These are phyloP conservation scores for Pseudois nayaur DNA, from an alignment of 2,113 vertebrate species.

Conservation along the genomic window DNA sequence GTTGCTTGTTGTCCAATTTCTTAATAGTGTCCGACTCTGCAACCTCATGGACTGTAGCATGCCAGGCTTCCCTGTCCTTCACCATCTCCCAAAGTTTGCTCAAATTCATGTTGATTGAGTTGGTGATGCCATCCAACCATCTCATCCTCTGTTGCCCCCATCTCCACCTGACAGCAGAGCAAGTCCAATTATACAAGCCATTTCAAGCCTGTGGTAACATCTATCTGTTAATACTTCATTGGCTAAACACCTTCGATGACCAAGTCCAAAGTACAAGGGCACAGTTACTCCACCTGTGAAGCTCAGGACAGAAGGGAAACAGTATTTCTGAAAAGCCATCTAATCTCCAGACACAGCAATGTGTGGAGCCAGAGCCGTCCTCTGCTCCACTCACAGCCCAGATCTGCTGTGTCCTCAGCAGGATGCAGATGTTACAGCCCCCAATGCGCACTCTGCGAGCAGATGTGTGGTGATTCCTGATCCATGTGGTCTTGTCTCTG, in stretches of 20 bases:
- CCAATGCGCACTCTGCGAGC: neutral
- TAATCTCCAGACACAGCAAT: neutral
- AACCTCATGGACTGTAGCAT: neutral
- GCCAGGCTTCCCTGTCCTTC: neutral
- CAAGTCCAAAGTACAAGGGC: neutral
- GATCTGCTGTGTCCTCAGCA: neutral
- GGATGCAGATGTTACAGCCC: neutral
- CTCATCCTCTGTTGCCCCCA: neutral
- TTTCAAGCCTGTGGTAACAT: neutral
- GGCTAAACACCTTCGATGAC: neutral
- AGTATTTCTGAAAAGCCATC: neutral
- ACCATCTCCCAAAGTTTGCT: neutral
- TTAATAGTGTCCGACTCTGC: neutral
- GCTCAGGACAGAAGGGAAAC: accelerated
- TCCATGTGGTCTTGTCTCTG: neutral
- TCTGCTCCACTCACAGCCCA: neutral
- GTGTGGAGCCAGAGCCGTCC: neutral
- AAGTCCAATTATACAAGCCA: no score
- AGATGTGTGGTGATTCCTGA: neutral
- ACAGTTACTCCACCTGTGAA: neutral
- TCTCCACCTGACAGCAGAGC: neutral
- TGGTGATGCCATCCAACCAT: neutral
- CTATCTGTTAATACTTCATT: neutral
- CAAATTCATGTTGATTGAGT: neutral
- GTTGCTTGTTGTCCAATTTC: neutral